Evolutionary conservation across 1,140 invertebrate genomes (phyloP).

Genomic region (Zaprionus nigranus): DNA sequence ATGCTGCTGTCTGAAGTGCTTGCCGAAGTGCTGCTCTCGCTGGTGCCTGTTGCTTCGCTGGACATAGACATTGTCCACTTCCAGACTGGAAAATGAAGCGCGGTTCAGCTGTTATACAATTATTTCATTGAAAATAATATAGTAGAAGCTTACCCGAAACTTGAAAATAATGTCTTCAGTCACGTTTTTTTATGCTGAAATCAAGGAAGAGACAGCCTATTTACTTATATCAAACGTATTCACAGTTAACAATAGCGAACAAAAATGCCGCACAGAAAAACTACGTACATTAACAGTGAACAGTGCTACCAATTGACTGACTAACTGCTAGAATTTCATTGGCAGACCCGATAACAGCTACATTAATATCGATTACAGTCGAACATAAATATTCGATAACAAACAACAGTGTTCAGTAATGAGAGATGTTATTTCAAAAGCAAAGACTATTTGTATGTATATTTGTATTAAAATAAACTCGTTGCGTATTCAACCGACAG

Average conservation of each 20-base stretch:
- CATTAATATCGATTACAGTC: background rate
- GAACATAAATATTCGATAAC: background rate
- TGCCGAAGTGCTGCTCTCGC: constrained; percentile 36
- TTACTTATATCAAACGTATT: background rate
- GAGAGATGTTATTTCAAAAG: background rate
- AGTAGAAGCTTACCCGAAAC: background rate
- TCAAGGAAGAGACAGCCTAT: background rate
- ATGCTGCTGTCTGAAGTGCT: constrained; percentile 40
- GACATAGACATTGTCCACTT: constrained; percentile 39
- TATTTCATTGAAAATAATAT: background rate
- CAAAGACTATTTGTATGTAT: background rate
- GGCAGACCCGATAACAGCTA: background rate
- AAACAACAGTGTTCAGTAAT: background rate
- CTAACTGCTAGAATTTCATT: background rate
- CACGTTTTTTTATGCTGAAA: background rate
- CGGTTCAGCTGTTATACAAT: background rate
- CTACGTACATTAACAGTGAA: background rate
- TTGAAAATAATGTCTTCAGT: background rate
- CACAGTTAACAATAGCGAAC: too few species aligned
- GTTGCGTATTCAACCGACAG: background rate
- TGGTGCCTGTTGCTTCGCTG: constrained; percentile 50
- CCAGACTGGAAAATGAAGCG: background rate
- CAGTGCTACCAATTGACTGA: background rate
- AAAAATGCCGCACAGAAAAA: background rate
- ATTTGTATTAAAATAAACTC: background rate